Evolutionary conservation across 1,140 invertebrate species (phyloP).

Genomic region (Pseudomyrmex concolor): DNA sequence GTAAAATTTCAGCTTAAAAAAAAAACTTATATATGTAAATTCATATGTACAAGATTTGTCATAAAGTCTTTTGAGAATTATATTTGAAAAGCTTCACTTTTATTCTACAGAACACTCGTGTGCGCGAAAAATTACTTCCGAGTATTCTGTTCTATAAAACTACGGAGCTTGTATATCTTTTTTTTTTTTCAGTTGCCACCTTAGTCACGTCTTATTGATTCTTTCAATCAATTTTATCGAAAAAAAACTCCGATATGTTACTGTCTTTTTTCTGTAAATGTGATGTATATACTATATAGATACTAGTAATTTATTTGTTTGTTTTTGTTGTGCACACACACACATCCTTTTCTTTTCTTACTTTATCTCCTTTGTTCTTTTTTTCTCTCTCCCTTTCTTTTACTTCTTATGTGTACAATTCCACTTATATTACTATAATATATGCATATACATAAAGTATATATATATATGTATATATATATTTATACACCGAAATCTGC

Average conservation of each 20-base stretch:
- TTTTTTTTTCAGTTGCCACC: constrained; percentile 25
- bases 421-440: constrained; percentile 13
- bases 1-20: background rate
- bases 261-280: constrained; percentile 29
- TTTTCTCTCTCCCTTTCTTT: background rate
- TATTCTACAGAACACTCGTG: background rate
- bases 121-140: background rate
- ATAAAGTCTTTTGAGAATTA: constrained; percentile 2
- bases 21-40: constrained; percentile 1
- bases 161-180: background rate
- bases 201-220: constrained; percentile 7
- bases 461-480: constrained; percentile 51
- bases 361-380: background rate
- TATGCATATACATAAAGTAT: constrained; percentile 25
- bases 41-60: background rate
- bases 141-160: too few relatives aligned
- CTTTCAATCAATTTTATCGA: constrained; percentile 4
- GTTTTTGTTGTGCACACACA: constrained; percentile 36
- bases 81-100: background rate
- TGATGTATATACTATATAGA: constrained; percentile 40
- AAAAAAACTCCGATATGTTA: background rate
- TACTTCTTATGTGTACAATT: background rate
- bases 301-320: constrained; percentile 44
- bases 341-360: background rate
- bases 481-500: constrained; percentile 39